Base-by-base conservation (phyloP, 2,797 vertebrate species). In the Falco columbarius region DNA sequence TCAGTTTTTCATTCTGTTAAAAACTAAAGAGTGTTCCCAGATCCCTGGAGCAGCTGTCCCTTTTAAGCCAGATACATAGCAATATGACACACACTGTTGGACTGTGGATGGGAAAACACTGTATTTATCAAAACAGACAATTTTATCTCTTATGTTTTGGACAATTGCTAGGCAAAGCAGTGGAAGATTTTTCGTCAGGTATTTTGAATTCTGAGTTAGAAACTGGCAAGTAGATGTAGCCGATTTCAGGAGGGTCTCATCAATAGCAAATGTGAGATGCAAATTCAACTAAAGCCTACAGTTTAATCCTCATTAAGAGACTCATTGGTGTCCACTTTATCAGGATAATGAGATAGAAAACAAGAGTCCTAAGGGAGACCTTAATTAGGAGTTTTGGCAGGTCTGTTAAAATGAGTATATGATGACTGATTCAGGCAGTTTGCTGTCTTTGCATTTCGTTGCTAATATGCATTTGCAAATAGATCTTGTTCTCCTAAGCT, bases 251-350 rank as follows among this genome's bases (percentile, higher is more conserved):
- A 68, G 49, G n/a, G 30, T 22, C 55, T 80, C 71, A 65, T 81
- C 24, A 5, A 20, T 1, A 88, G 58, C 36, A 75, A 94, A 81
- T 71, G 61, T 30, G 68, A 86, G 66, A 97, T 95, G 95, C 72
- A 97, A 97, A 97, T 96, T 89, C 90, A 86, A 27, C 83, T 94
- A 70, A 93, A 94, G 76, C 75, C 74, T 81, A 34, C 83, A 91
- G 90, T 96, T 97, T 97, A 97, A 94, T 94, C 90, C 90, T 96
- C 95, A 86, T 97, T 97, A 96, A 92, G 84, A 77, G 84, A 61
- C 72, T 89, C 86, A 85, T 89, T 95, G 92, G 89, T 96, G 96
- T 97, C 96, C 93, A 96, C 90, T 97, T 95, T 95, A 95, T 94
- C 77, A 81, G 93, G 15, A 97, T 97, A 97, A 97, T 91, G 97